phyloP scores from a whole-genome alignment of 2,888 invertebrate genomes.

The Baronia brevicornis region DNA sequence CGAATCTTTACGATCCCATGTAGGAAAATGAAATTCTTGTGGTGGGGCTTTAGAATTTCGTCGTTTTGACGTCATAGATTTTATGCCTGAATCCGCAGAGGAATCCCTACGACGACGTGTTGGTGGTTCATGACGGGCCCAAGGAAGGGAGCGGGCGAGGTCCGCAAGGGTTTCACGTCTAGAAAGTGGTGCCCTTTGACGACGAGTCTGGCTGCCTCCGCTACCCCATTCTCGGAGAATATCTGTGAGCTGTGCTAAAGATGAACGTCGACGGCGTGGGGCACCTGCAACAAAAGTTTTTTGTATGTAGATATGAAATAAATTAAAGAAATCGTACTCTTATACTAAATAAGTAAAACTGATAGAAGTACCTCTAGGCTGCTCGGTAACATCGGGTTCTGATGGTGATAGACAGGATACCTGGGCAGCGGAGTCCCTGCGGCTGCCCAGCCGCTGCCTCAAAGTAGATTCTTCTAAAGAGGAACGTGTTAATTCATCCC shows the following conservation, averaged over 20 bases:
- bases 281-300: conserved; percentile 47
- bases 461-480: conserved; percentile 90
- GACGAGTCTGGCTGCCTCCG: conserved; percentile 71
- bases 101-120: conserved; percentile 88
- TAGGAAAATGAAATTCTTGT: conserved; percentile 82
- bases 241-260: conserved; percentile 91
- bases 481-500: conserved; percentile 93
- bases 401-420: conserved; percentile 90
- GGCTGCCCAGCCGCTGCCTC: conserved; percentile 87
- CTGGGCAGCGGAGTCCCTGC: conserved; percentile 93
- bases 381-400: conserved; percentile 82
- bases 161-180: conserved; percentile 92
- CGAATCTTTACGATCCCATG: conserved; percentile 79
- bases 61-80: conserved; percentile 82
- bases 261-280: conserved; percentile 86
- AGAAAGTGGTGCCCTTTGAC: conserved; percentile 81
- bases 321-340: neutral
- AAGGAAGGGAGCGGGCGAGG: conserved; percentile 88
- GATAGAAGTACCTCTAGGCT: conserved; percentile 63
- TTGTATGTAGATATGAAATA: conserved; percentile 14
- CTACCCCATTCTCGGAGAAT: conserved; percentile 91
- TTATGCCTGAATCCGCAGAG: conserved; percentile 89
- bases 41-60: conserved; percentile 82
- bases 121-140: conserved; percentile 80
- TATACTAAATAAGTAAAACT: too few relatives aligned